Evolutionary conservation across 1,140 invertebrate genomes (phyloP).

Genomic region (Formica selysi): DNA sequence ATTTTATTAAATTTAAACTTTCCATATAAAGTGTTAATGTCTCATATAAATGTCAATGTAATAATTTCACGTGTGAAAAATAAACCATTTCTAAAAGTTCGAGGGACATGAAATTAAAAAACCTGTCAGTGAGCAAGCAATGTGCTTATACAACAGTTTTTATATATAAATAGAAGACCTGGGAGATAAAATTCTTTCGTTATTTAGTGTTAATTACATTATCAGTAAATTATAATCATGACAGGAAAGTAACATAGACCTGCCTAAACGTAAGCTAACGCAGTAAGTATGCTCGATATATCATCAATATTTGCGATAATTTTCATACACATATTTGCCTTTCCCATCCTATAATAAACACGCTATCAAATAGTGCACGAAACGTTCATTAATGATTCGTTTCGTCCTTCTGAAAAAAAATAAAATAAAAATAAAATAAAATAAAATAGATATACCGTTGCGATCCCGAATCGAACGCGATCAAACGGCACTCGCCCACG

Average conservation of each 20-base stretch:
- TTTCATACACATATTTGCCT: background rate
- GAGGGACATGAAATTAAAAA: background rate
- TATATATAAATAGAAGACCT: background rate
- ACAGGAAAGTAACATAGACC: background rate
- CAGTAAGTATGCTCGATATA: no score
- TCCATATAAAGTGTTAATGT: no score
- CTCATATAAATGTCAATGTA: background rate
- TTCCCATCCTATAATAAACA: background rate
- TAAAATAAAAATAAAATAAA: no score
- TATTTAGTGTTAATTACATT: background rate
- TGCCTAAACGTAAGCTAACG: background rate
- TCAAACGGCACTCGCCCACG: conserved; percentile 5
- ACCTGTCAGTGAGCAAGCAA: background rate
- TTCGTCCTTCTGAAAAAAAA: background rate
- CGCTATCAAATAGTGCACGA: background rate
- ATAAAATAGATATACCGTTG: background rate
- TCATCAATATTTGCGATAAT: no score
- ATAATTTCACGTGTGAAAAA: background rate
- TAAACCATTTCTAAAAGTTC: background rate
- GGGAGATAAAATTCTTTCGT: background rate
- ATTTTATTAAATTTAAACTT: background rate
- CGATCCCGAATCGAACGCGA: background rate
- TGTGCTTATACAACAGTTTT: background rate
- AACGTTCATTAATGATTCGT: background rate
- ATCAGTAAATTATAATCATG: background rate